Evolutionary conservation across 1,140 invertebrate species (phyloP).

Genomic region (Caenorhabditis tropicalis): DNA sequence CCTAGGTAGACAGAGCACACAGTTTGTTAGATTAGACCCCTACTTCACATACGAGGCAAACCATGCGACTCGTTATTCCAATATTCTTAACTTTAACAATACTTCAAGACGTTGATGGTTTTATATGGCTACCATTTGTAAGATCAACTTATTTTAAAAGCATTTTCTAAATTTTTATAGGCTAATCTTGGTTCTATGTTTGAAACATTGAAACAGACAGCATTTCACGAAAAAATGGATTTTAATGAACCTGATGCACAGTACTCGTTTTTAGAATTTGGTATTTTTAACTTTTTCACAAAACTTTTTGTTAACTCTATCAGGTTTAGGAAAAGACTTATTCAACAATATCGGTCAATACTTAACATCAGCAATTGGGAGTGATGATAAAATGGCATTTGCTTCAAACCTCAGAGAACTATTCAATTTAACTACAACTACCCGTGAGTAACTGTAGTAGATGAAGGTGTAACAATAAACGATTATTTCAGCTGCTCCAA

Average conservation of each 20-base stretch:
- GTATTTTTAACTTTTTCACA: background rate
- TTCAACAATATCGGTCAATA: constrained; percentile 35
- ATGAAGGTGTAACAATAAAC: too few relatives aligned
- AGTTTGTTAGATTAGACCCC: constrained; percentile 1
- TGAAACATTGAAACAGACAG: constrained; percentile 9
- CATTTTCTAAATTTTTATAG: background rate
- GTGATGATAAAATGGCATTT: constrained; percentile 13
- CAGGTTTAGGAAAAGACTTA: constrained; percentile 32
- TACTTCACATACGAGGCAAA: background rate
- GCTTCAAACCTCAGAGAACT: constrained; percentile 2
- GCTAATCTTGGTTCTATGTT: constrained; percentile 19
- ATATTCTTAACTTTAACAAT: background rate
- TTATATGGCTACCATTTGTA: constrained; percentile 37
- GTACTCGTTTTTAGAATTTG: constrained; percentile 17
- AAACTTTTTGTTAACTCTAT: background rate
- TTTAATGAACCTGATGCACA: constrained; percentile 20
- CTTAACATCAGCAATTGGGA: background rate
- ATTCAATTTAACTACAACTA: constrained; percentile 12
- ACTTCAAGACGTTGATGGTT: background rate
- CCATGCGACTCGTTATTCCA: constrained; percentile 16
- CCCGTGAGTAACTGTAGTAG: background rate
- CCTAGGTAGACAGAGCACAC: background rate
- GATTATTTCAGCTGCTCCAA: background rate
- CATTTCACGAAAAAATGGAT: constrained; percentile 20
- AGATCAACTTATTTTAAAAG: background rate